These are phyloP conservation scores for Quadroppia sp. DNA, from an alignment of 2,888 invertebrate genomes.

Conservation along the genomic window DNA sequence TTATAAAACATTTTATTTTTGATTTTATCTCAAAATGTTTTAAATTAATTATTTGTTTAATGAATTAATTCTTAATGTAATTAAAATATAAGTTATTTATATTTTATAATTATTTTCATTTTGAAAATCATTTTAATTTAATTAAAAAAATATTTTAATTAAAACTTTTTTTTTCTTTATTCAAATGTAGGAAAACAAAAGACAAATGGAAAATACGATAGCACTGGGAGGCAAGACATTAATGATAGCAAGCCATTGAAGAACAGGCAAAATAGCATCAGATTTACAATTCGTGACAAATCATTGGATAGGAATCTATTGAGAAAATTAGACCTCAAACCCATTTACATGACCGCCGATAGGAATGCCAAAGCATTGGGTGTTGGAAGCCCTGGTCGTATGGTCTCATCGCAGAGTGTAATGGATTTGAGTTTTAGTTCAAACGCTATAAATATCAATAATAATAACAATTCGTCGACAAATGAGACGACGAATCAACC, in stretches of 20 bases:
- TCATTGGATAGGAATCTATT: conserved; percentile 28
- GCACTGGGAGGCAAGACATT: background rate
- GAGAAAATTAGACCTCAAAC: conserved; percentile 30
- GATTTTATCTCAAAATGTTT: too few species aligned
- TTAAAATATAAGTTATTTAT: too few species aligned
- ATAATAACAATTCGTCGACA: background rate
- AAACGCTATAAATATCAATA: too few species aligned
- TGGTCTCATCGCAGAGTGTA: background rate
- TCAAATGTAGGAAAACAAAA: background rate
- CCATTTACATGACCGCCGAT: background rate
- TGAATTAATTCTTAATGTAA: too few species aligned
- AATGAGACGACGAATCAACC: background rate
- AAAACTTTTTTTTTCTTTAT: background rate
- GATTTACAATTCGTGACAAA: conserved; percentile 11
- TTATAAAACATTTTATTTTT: too few species aligned
- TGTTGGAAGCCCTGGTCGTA: background rate
- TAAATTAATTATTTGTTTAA: too few species aligned
- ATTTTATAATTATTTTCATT: too few species aligned
- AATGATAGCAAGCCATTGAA: background rate
- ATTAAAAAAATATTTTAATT: background rate
- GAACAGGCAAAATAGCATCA: background rate
- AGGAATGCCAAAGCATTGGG: background rate
- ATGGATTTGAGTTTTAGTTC: conserved; percentile 24
- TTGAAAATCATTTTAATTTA: background rate
- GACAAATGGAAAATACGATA: background rate